Evolutionary conservation across 2,888 invertebrate species (phyloP), one percentile per base, ranked within the genome.

Genomic region (Caradrina kadenii): DNA sequence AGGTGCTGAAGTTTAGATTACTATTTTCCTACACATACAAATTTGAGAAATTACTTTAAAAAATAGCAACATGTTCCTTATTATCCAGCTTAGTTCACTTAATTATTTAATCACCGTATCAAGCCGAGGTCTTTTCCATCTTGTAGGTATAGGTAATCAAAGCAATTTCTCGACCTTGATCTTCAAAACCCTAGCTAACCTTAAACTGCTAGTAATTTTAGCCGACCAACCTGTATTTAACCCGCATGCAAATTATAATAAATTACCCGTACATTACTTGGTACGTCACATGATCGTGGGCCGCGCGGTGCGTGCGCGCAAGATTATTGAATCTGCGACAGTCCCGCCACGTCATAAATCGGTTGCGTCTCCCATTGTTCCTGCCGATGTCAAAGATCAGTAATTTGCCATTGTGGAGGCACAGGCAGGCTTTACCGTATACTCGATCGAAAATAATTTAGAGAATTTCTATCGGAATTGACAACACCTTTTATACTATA

Each of bases 341-440:
- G 86, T 85, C 86, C 87, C 87, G 85, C 84, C 91, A 91, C 91
- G 75, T 91, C 90, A 89, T 91, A 91, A 91, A 91, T 90, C 89
- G 81, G 87, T 85, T 87, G 87, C 89, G 89, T 90, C 90, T 90
- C 86, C 94, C 93, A 94, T 95, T 95, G 94, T 95, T 93, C 91
- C 90, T 84, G 86, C 86, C 87, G 89, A 93, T 93, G 95, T 94
- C 94, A 95, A 94, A 95, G 95, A 95, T 95, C 94, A 93, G 93
- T 93, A 93, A 94, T 94, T 94, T 94, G 92, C 94, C 92, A 92
- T 94, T 94, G 93, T 92, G 88, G 58, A 90, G 88, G 85, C 89
- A 87, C 87, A 85, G 80, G 87, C 86, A 81, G 73, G 80, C 81
- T 83, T 84, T 80, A 63, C 60, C 64, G 67, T 75, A 83, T 63